Base-by-base conservation (phyloP, 1,140 invertebrate genomes). In the Lepidurus packardi region DNA sequence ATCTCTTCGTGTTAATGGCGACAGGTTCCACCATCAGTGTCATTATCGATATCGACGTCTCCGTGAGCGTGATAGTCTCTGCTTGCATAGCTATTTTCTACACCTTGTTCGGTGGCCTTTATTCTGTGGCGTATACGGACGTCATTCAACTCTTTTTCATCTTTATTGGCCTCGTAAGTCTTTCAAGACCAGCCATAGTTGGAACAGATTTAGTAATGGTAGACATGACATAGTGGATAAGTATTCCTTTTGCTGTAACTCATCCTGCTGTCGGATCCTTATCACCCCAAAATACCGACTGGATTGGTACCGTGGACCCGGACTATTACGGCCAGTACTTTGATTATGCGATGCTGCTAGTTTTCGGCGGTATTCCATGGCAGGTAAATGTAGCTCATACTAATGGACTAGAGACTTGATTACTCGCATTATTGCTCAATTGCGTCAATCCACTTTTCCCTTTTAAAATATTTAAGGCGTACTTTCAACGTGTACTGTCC, bases 331-430 rank as follows among this genome's bases (percentile, higher is more conserved):
- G 93, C 84, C 90, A 89, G 76, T 99, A 98, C 84, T 83, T 96
- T 25, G 98, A 99, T 86, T 92, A 94, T 80, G 95, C 93, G 34
- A 86, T 99, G 77, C 87, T 99, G 74, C 88, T 99, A 9, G 89
- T 98, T 73, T 98, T 98, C 83, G 98, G 98, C 9, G 98, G 98
- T 41, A 98, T 99, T 82, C 98, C 98, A 0, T 99, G 98, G 98
- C 95, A 97, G 90, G 92, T 92, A 74, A 83, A 77, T 80, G 7
- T 43, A 73, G 77, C 4, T 11, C 13, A 73, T 7, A 43, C n/a
- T 21, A 45, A 78, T 21, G 73, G 25, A n/a, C 13, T 13, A 24
- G 24, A 25, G 13, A 1, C 73, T 74, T 10, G 0, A 10, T 9
- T 25, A 74, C 24, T 42, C 41, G 44, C 41, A 9, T 34, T 34